phyloP scores from a whole-genome alignment of 64 coral and sea anemone species.

The Pachyseris speciosa region DNA sequence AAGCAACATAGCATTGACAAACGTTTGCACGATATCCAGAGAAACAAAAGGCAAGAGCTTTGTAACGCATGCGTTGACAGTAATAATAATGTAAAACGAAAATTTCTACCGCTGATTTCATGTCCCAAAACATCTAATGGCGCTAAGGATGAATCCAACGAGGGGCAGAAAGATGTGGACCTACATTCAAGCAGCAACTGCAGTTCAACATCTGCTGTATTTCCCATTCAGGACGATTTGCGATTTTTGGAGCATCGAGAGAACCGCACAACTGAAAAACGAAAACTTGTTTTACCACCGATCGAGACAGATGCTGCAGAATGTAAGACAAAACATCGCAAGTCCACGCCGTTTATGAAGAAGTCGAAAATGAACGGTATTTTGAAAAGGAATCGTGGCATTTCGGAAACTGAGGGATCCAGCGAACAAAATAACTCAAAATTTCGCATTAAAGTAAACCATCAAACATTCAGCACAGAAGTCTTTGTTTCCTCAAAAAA shows the following conservation, averaged over 20 bases:
- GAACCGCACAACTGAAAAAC: background rate
- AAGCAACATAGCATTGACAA: slow-evolving; percentile 37
- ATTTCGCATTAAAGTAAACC: background rate
- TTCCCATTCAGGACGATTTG: slow-evolving; percentile 58
- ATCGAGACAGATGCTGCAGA: background rate
- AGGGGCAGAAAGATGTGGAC: background rate
- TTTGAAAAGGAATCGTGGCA: background rate
- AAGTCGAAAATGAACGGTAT: background rate
- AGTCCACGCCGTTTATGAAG: background rate
- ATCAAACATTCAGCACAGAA: background rate
- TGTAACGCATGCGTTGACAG: background rate
- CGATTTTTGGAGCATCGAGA: background rate
- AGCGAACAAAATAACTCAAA: background rate
- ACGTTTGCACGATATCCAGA: slow-evolving; percentile 38
- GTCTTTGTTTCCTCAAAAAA: background rate
- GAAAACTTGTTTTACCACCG: background rate
- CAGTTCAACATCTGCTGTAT: slow-evolving; percentile 1
- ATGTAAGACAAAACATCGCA: background rate
- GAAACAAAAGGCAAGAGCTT: background rate
- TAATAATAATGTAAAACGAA: background rate
- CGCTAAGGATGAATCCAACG: background rate
- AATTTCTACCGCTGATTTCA: slow-evolving; percentile 2
- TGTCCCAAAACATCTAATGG: background rate
- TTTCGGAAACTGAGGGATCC: background rate
- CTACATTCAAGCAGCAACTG: background rate